Evolutionary conservation across 2,888 invertebrate species (phyloP), one percentile per base, ranked within the genome.

Genomic region (Hirtodrosophila histrioides): DNA sequence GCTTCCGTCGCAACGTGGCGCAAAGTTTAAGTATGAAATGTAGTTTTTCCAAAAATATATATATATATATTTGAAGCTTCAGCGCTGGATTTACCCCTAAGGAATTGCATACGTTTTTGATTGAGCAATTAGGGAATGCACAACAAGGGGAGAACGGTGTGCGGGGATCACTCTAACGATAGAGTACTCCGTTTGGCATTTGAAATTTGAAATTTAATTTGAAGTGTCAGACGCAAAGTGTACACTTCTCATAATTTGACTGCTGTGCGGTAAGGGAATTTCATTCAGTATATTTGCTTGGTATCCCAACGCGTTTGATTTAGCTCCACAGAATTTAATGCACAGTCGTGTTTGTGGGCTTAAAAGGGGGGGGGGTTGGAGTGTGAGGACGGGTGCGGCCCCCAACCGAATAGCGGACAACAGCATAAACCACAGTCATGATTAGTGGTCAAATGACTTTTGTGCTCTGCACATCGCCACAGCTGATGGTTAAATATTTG

Each of bases 71-170:
- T 62, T 62, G 65, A 61, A 80, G 68, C 71, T 66, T 55, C 63
- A 55, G 58, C 54, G 54, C 46, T 69, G 63, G 84, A 69, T 77
- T 75, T 69, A 71, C 68, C 81, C 84, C 87, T 66, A 76, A 64
- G 81, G 81, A 84, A 84, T 86, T 84, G 87, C 87, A 82, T 84
- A 84, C 82, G 78, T 46, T 82, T 81, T 78, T 86, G 81, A 82
- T 82, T 82, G 87, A 84, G 87, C 81, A 82, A 82, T 82, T 82
- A 82, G 81, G 86, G 56, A 75, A 72, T 71, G 76, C 72, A 71
- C 56, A 57, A 51, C 53, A 43, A 53, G 33, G 24, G 9, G 5
- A 11, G 46, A 12, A 11, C 12, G 37, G 31, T 3, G 7, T 6
- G 17, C 17, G 17, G 1, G 17, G 17, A 17, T 2, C 2, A 1